Evolutionary conservation across 1,140 invertebrate species (phyloP).

Genomic region (Halotydeus destructor): DNA sequence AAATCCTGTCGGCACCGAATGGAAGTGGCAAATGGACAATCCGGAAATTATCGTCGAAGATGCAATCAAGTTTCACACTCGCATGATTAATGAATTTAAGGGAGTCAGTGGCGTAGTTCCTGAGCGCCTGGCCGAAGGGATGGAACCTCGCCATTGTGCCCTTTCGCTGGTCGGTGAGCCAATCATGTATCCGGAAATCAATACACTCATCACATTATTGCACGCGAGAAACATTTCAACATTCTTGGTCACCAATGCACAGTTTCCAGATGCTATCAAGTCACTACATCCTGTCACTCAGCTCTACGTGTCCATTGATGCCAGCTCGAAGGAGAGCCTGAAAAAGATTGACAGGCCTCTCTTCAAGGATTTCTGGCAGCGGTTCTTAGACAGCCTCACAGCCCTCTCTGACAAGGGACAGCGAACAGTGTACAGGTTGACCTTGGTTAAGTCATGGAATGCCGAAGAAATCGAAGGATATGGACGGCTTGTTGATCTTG

Average conservation of each 20-base stretch:
- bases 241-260: slow-evolving; percentile 41
- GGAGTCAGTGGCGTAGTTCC: slow-evolving; percentile 37
- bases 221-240: slow-evolving; percentile 34
- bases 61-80: slow-evolving; percentile 33
- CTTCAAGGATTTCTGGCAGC: slow-evolving; percentile 39
- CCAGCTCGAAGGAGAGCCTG: slow-evolving; percentile 37
- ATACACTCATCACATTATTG: slow-evolving; percentile 32
- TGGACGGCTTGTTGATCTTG: slow-evolving; percentile 34
- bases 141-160: slow-evolving; percentile 34
- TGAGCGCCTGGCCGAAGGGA: slow-evolving; percentile 32
- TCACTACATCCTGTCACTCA: slow-evolving; percentile 37
- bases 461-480: slow-evolving; percentile 37
- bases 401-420: slow-evolving; percentile 34
- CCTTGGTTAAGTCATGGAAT: slow-evolving; percentile 40
- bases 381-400: slow-evolving; percentile 35
- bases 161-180: slow-evolving; percentile 42
- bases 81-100: slow-evolving; percentile 39
- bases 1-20: slow-evolving; percentile 46
- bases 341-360: slow-evolving; percentile 41
- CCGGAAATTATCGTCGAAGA: slow-evolving; percentile 32
- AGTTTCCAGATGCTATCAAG: slow-evolving; percentile 38
- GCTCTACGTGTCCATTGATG: slow-evolving; percentile 41
- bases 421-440: slow-evolving; percentile 40
- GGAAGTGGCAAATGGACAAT: slow-evolving; percentile 41
- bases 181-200: slow-evolving; percentile 45